phyloP scores from a whole-genome alignment of 37 sponge, comb jelly and placozoan species.

The Cladorhizidae sp. region DNA sequence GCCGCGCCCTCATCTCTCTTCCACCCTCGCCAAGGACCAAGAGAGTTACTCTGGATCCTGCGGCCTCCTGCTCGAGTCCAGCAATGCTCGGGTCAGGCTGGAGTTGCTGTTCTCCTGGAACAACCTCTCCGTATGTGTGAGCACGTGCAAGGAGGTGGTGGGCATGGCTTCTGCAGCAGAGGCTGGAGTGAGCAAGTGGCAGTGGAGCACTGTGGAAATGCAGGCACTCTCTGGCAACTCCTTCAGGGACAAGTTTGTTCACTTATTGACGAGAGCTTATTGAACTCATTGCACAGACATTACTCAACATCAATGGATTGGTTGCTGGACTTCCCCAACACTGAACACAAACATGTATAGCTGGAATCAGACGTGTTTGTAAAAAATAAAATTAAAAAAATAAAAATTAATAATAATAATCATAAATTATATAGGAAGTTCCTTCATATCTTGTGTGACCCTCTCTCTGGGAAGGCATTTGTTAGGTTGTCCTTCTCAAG shows the following conservation, averaged over 20 bases:
- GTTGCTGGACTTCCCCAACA: background rate
- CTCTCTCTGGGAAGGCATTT: no score
- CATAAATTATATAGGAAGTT: background rate
- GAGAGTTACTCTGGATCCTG: constrained; percentile 21
- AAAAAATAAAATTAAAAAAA: background rate
- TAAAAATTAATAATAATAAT: background rate
- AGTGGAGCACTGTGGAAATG: background rate
- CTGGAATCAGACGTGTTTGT: background rate
- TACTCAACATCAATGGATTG: background rate
- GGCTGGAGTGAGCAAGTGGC: background rate
- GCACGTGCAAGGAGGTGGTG: background rate
- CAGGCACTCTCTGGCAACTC: background rate
- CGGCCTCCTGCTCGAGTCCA: constrained; percentile 51
- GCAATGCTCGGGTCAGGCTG: constrained; percentile 15
- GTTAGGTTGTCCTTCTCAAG: constrained; percentile 12
- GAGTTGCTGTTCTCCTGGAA: constrained; percentile 4
- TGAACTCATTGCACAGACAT: no score
- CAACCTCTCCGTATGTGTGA: background rate
- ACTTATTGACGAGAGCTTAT: background rate
- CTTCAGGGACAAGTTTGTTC: background rate
- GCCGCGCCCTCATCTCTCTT: constrained; percentile 28
- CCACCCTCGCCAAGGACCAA: constrained; percentile 2
- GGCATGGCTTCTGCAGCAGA: background rate
- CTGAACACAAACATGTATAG: background rate
- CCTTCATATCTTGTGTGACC: no score